Conservation (phyloP, 2,113 vertebrate genomes). For the Melanocharis versteri region DNA sequence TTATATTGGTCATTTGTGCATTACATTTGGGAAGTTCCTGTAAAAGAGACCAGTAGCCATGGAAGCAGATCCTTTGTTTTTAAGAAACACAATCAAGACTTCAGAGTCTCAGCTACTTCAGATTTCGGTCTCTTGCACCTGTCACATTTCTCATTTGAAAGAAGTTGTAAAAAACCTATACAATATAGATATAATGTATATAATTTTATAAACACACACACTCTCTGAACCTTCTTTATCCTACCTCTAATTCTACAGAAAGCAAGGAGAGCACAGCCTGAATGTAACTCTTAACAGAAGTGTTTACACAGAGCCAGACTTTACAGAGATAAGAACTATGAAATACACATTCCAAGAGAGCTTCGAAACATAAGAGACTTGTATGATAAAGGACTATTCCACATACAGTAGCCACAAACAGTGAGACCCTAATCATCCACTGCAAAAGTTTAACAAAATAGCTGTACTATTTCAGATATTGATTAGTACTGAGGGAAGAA, state of each 20-base stretch:
- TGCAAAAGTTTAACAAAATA: background rate
- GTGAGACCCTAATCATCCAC: background rate
- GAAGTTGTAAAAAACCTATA: background rate
- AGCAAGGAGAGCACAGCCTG: background rate
- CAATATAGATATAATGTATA: too few relatives aligned
- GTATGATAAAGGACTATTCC: background rate
- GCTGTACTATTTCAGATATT: background rate
- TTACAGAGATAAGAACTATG: background rate
- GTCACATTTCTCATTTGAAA: background rate
- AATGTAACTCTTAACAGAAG: background rate
- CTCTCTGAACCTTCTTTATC: background rate
- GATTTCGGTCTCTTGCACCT: background rate
- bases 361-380: background rate
- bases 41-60: background rate
- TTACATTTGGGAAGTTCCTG: background rate
- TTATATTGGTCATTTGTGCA: background rate
- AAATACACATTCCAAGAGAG: background rate
- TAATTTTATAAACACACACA: rapidly evolving
- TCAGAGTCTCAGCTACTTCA: background rate
- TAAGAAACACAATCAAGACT: background rate
- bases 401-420: background rate
- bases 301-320: background rate
- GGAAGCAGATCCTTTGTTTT: background rate
- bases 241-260: background rate
- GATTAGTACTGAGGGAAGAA: background rate